Base-by-base conservation (phyloP, 2,797 vertebrate genomes). In the Chiroxiphia lanceolata region DNA sequence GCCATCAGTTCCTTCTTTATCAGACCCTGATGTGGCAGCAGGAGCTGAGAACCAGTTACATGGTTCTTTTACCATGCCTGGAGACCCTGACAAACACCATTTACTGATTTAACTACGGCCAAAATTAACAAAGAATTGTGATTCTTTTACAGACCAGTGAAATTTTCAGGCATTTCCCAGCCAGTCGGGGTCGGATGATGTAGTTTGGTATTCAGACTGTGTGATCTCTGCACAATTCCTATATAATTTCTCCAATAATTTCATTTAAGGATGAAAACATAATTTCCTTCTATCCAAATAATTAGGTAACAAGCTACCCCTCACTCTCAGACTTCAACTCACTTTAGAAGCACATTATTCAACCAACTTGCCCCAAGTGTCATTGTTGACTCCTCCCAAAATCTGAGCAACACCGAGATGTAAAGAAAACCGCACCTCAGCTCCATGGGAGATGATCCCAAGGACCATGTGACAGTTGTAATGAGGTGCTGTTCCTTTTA, bases 401-500 rank as follows among this genome's bases (percentile, higher is more conserved):
- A 47, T 11, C 84, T 38, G 75, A 86, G 74, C 50, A 56, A 77
- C 40, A 63, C 48, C 48, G 36, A 86, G 69, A 74, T 20, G 36
- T 60, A 34, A 79, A 72, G 88, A 61, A 75, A 88, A 25, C 72
- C 3, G 13, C 1, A 3, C 26, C 91, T 15, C 36, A 22, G 61
- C 94, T 90, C 79, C 83, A 20, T 0, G 3, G 80, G 83, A 78
- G 56, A 83, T 1, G 29, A 83, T 72, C 83, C 85, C 87, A 42
- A 57, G 63, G 60, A 84, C 56, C 59, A 68, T 1, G 22, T 9
- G 56, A 88, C 6, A 56, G 59, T 21, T 65, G 67, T 78, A 94
- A 93, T 21, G 80, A 94, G 85, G 80, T 90, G 90, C 21, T 48
- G 48, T 1, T 94, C 67, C 70, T 90, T 94, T 90, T n/a, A 86